Percentiles rank a stretch among this genome's conserved stretches.
These are phyloP conservation scores for Listronotus oregonensis DNA, from an alignment of 1,140 invertebrate species.

Conservation along the genomic window DNA sequence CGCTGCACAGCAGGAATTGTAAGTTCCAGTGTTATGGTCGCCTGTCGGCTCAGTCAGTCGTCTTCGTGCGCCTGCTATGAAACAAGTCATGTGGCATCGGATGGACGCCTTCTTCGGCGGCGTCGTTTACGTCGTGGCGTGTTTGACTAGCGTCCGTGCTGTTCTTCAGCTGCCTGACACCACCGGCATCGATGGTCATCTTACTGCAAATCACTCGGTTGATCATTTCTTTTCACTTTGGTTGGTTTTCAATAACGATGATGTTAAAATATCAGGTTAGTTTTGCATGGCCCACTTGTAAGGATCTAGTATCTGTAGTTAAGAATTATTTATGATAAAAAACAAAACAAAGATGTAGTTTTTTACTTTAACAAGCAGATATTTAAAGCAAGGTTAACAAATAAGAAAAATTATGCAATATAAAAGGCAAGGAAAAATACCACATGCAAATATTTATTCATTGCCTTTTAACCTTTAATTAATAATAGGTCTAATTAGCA, in stretches of 20 bases:
- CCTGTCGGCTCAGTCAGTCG: constrained; percentile 32
- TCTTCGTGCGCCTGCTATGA: constrained; percentile 29
- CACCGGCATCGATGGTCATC: constrained; percentile 58
- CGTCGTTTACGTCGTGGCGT: constrained; percentile 33
- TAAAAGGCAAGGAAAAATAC: too few relatives aligned
- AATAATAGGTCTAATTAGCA: too few relatives aligned
- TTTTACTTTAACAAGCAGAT: too few relatives aligned
- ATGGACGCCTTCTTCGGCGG: constrained; percentile 25
- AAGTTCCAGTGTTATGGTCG: constrained; percentile 27
- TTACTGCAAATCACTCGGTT: constrained; percentile 57
- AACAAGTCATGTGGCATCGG: constrained; percentile 36
- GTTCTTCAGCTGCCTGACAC: constrained; percentile 60
- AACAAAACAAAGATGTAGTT: too few relatives aligned
- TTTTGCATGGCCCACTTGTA: not conserved
- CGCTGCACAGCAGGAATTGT: constrained; percentile 28
- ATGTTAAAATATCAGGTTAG: constrained; percentile 60
- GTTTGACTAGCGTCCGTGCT: constrained; percentile 43
- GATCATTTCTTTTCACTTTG: constrained; percentile 62
- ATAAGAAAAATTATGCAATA: too few relatives aligned
- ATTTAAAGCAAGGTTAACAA: too few relatives aligned
- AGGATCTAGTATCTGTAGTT: too few relatives aligned
- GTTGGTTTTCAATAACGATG: constrained; percentile 61
- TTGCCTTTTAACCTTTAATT: too few relatives aligned
- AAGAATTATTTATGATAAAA: too few relatives aligned
- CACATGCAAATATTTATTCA: too few relatives aligned